Base-by-base conservation (phyloP, 1,140 invertebrate genomes). In the Drosophila kohkoa region DNA sequence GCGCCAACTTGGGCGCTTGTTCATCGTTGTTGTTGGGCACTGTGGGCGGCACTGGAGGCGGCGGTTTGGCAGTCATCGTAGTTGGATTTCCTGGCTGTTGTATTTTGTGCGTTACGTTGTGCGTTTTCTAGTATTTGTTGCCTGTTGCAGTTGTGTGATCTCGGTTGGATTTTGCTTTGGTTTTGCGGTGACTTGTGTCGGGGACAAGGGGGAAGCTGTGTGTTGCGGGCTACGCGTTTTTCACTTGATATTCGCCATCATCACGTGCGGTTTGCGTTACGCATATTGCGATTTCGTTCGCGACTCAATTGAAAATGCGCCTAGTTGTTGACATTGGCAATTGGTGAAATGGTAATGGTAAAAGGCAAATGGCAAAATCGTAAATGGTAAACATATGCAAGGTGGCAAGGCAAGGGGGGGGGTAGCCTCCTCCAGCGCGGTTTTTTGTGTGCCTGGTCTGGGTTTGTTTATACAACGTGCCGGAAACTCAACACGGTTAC, bases 391-490 rank as follows among this genome's bases (percentile, higher is more conserved):
- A 86, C 69, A 86, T 54, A 54, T 59, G 70, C 41, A 51, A 28
- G 16, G 6, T 11, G 35, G 52, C 20, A 13, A 28, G 35, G 52
- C 20, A 13, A 28, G 51, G 16, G 38, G 15, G 32, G 51, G 1
- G 51, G 2, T 2, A 6, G 45, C 30, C 30, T 10, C 59, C 13
- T 32, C 5, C 38, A 60, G 28, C 45, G 63, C 63, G 62, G 55
- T 35, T 38, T 8, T 35, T 38, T 8, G 35, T 43, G 51, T 38
- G 30, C 15, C 58, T 41, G 72, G 73, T 75, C 79, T 81, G 54
- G 78, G 85, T 89, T 89, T 89, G 85, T 89, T 89, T 89, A 89
- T 89, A 90, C 88, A 81, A 81, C 86, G 77, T 83, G 81, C 83
- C 85, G 86, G 81, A 89, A 90, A 79, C 69, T 89, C 77, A 90